These are phyloP conservation scores for Drosophila mettleri DNA, from an alignment of 2,888 invertebrate species.

Conservation along the genomic window DNA sequence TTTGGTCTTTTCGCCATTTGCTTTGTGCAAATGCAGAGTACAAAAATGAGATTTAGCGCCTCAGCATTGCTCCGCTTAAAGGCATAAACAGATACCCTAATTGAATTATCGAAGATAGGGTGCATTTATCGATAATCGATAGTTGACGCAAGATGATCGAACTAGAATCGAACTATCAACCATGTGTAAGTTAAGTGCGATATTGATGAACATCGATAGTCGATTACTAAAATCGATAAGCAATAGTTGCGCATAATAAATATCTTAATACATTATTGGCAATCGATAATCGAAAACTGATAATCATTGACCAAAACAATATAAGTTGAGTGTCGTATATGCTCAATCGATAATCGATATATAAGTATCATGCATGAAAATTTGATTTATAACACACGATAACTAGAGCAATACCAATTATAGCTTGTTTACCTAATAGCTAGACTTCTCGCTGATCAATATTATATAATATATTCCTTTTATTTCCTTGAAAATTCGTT, in stretches of 20 bases:
- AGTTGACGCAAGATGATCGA: too few relatives aligned
- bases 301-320: too few relatives aligned
- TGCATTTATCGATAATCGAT: background rate
- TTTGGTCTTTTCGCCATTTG: conserved; percentile 15
- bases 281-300: too few relatives aligned
- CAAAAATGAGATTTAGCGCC: conserved; percentile 16
- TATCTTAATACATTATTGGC: too few relatives aligned
- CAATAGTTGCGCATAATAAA: background rate
- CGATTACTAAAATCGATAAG: background rate
- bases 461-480: conserved; percentile 1
- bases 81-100: background rate
- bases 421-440: background rate
- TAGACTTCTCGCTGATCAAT: background rate
- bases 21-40: conserved; percentile 33
- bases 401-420: background rate
- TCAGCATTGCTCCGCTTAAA: conserved; percentile 7
- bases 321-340: too few relatives aligned
- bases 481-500: background rate
- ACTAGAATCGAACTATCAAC: too few relatives aligned
- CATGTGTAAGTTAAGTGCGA: too few relatives aligned
- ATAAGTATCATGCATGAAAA: too few relatives aligned
- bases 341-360: background rate
- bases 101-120: background rate
- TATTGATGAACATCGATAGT: background rate
- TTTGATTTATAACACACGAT: too few relatives aligned